phyloP scores from a whole-genome alignment of 2,797 vertebrate genomes.

The Hephaestus fuliginosus region DNA sequence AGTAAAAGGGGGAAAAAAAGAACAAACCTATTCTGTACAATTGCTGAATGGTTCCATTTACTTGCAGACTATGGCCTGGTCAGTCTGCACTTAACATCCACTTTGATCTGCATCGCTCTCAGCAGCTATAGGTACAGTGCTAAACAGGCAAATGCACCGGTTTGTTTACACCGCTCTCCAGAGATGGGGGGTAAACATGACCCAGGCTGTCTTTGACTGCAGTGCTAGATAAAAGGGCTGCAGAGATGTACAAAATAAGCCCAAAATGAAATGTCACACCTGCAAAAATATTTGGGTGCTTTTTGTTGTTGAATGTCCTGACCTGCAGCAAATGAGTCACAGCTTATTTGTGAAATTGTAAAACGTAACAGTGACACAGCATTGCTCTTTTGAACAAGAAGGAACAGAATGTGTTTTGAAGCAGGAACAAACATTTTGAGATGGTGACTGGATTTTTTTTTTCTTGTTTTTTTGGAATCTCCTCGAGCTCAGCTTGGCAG shows the following conservation, averaged over 20 bases:
- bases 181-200: background rate
- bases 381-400: constrained; percentile 6
- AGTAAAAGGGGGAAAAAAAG: too few species aligned
- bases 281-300: constrained; percentile 6
- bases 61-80: background rate
- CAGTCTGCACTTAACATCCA: background rate
- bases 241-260: background rate
- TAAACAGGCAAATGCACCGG: background rate
- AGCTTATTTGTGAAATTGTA: constrained; percentile 18
- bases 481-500: constrained; percentile 46
- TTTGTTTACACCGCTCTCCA: background rate
- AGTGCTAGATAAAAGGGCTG: background rate
- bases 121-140: background rate
- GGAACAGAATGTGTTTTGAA: constrained; percentile 18
- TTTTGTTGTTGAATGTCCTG: constrained; percentile 29
- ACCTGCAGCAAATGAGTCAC: constrained; percentile 28
- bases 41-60: too few species aligned
- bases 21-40: too few species aligned
- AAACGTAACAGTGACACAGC: constrained; percentile 10
- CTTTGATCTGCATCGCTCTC: background rate
- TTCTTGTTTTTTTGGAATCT: constrained; percentile 17
- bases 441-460: constrained; percentile 18
- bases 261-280: constrained; percentile 17
- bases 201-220: background rate
- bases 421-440: constrained; percentile 14